Percentiles rank a stretch among this genome's conserved stretches.
phyloP scores from a whole-genome alignment of 2,888 invertebrate genomes.

The Hirtodrosophila confusa region DNA sequence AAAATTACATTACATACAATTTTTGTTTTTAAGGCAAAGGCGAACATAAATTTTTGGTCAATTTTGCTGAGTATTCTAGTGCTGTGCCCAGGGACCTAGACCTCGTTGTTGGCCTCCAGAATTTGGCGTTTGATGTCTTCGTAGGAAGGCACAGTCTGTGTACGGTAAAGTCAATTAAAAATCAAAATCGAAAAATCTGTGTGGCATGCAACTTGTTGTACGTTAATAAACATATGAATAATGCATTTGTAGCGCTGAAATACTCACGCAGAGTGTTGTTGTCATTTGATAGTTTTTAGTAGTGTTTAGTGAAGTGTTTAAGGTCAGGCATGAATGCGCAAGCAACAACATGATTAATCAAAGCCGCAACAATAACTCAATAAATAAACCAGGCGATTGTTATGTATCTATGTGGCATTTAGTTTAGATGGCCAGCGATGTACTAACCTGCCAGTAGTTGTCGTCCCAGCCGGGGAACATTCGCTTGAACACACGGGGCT shows the following conservation, averaged over 20 bases:
- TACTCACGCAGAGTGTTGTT: conserved; percentile 38
- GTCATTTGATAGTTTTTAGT: conserved; percentile 9
- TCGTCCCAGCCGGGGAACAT: conserved; percentile 91
- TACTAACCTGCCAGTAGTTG: conserved; percentile 88
- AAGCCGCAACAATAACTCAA: conserved; percentile 18
- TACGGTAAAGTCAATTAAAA: conserved; percentile 3
- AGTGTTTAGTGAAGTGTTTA: conserved; percentile 23
- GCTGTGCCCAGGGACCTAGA: conserved; percentile 31
- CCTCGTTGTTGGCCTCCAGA: conserved; percentile 78
- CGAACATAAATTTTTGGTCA: conserved; percentile 60
- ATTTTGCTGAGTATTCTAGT: conserved; percentile 61
- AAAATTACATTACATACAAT: conserved; percentile 36
- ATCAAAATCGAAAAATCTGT: not conserved
- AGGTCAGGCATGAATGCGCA: conserved; percentile 32
- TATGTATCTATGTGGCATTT: conserved; percentile 8
- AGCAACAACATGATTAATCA: conserved; percentile 26
- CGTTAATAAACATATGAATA: conserved; percentile 16
- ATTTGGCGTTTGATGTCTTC: conserved; percentile 82
- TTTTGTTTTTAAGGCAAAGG: conserved; percentile 43
- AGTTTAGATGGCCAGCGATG: conserved; percentile 15
- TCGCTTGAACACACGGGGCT: conserved; percentile 90
- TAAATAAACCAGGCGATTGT: conserved; percentile 20
- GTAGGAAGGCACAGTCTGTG: conserved; percentile 82
- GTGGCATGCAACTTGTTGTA: no score
- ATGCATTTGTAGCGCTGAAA: conserved; percentile 9